Evolutionary conservation across 2,113 vertebrate genomes (phyloP).

Genomic region (Leptodactylus fuscus): DNA sequence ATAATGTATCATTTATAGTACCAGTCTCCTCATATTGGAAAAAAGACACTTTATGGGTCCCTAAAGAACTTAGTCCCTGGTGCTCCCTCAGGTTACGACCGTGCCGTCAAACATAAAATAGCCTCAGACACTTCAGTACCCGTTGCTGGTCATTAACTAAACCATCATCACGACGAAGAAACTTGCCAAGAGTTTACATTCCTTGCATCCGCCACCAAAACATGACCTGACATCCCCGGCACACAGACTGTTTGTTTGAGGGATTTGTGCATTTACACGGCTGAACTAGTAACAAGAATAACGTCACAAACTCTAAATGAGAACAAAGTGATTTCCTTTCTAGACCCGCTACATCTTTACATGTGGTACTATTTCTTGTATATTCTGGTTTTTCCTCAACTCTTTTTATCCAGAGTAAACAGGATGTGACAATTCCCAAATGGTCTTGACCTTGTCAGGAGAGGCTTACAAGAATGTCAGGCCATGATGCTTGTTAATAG

Average conservation of each 20-base stretch:
- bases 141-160: neutral
- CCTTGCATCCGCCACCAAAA: neutral
- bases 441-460: neutral
- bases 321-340: constrained; percentile 1
- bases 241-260: constrained; percentile 1
- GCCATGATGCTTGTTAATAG: neutral
- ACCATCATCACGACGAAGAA: neutral
- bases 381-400: neutral
- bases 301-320: neutral
- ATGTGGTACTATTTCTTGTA: neutral
- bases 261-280: neutral
- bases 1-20: too few species aligned
- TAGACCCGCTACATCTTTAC: neutral
- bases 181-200: neutral
- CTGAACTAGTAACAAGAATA: constrained; percentile 17
- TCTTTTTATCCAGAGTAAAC: constrained; percentile 9
- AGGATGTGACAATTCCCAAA: constrained; percentile 17
- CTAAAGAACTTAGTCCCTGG: too few species aligned
- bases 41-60: too few species aligned
- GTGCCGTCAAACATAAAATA: neutral
- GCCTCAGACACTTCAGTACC: neutral
- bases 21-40: too few species aligned
- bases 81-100: too few species aligned
- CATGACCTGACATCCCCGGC: neutral
- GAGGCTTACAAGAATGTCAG: neutral